A percentile compares a stretch with the other conserved stretches of the same genome.
phyloP scores from a whole-genome alignment of 2,888 invertebrate genomes.

The Lycia hirtaria region DNA sequence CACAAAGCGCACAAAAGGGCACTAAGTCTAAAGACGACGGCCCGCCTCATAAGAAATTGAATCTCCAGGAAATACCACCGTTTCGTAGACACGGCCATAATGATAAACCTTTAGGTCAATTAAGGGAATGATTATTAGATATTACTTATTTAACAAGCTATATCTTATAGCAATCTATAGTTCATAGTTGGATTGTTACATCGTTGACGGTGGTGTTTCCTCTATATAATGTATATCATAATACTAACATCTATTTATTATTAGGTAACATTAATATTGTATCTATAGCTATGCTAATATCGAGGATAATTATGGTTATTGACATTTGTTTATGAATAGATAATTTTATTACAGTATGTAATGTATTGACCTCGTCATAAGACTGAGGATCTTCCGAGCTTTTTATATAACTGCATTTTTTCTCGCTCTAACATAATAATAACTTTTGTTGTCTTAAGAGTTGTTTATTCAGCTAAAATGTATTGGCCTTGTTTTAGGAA shows the following conservation, averaged over 20 bases:
- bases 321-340: constrained; percentile 30
- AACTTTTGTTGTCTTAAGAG: constrained; percentile 41
- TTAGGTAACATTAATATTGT: constrained; percentile 45
- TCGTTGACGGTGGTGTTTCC: constrained; percentile 61
- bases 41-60: constrained; percentile 82
- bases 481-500: constrained; percentile 90
- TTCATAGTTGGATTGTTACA: constrained; percentile 25
- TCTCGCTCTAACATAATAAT: constrained; percentile 52
- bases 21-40: constrained; percentile 82
- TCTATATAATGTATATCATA: constrained; percentile 48
- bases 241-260: constrained; percentile 44
- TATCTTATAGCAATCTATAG: constrained; percentile 6
- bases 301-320: constrained; percentile 56
- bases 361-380: constrained; percentile 50
- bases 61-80: constrained; percentile 84
- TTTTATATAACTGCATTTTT: constrained; percentile 48
- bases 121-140: constrained; percentile 47
- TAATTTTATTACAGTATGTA: constrained; percentile 41
- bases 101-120: constrained; percentile 57
- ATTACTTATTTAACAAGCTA: background rate
- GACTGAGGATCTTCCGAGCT: constrained; percentile 38
- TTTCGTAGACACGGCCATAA: constrained; percentile 69
- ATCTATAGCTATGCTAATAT: constrained; percentile 48
- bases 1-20: constrained; percentile 76
- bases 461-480: constrained; percentile 60